Percentiles rank a stretch among this genome's conserved stretches.
phyloP scores from a whole-genome alignment of 2,797 vertebrate species.

The Corythornis leucogaster region DNA sequence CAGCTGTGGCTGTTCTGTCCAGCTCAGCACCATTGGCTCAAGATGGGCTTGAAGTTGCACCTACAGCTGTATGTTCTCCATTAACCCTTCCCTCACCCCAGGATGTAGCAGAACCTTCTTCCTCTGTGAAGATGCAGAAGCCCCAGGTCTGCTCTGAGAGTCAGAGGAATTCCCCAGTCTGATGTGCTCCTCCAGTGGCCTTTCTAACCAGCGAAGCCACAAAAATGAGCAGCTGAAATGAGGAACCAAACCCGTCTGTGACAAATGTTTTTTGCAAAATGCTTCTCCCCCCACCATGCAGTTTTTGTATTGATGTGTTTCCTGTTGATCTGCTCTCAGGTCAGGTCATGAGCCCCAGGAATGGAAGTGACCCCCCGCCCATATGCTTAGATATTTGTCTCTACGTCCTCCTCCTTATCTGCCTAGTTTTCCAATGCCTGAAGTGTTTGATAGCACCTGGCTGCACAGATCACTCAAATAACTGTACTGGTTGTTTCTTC shows the following conservation, averaged over 20 bases:
- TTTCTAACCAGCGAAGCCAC: background rate
- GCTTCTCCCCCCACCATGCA: background rate
- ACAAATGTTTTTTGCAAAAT: background rate
- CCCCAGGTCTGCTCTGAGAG: background rate
- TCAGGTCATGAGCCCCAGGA: background rate
- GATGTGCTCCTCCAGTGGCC: background rate
- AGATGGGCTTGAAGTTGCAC: background rate
- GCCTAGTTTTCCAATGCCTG: background rate
- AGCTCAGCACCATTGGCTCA: background rate
- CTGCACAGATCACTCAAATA: background rate
- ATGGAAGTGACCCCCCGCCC: background rate
- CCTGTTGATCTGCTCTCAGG: background rate
- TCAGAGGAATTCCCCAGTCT: background rate
- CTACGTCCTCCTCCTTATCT: background rate
- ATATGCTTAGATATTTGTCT: fast-evolving
- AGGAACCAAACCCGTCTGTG: background rate
- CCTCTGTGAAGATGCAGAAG: background rate
- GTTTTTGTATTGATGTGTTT: background rate
- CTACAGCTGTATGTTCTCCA: fast-evolving
- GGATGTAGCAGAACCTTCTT: background rate
- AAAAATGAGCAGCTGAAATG: background rate
- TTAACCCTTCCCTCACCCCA: background rate
- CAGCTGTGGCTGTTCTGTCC: background rate
- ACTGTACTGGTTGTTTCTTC: background rate
- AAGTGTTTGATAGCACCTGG: background rate